Percentiles rank a stretch among this genome's conserved stretches.
These are phyloP conservation scores for Melieria crassipennis DNA, from an alignment of 2,888 invertebrate genomes.

Conservation along the genomic window DNA sequence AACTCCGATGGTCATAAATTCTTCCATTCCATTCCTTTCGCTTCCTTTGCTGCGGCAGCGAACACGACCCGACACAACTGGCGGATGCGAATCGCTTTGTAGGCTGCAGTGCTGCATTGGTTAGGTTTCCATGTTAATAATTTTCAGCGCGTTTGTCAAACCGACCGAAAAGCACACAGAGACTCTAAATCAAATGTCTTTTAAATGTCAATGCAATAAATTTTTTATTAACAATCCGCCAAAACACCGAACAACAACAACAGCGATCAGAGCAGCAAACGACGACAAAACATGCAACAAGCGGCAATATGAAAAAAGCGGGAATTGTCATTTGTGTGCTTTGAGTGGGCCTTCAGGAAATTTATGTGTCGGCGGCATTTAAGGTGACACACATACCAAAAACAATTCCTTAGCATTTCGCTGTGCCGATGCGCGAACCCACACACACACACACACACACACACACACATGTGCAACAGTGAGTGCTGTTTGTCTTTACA, in stretches of 20 bases:
- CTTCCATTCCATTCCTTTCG: too few relatives aligned
- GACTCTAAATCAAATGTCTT: constrained; percentile 32
- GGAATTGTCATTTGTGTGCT: not conserved
- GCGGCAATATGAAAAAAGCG: not conserved
- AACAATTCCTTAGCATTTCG: constrained; percentile 10
- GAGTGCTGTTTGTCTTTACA: not conserved
- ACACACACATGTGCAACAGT: not conserved
- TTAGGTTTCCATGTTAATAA: too few relatives aligned
- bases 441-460: not conserved
- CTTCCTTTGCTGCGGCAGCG: too few relatives aligned
- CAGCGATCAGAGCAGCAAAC: not conserved
- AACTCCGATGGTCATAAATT: too few relatives aligned
- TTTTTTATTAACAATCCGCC: constrained; percentile 22
- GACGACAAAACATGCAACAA: constrained; percentile 3
- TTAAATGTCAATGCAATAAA: constrained; percentile 35
- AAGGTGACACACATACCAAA: not conserved
- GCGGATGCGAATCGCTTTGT: too few relatives aligned
- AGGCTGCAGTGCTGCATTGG: too few relatives aligned
- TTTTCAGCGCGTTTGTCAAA: constrained; percentile 12
- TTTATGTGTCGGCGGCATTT: constrained; percentile 21
- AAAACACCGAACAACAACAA: constrained; percentile 3
- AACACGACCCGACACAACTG: too few relatives aligned
- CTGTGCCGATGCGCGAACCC: not conserved
- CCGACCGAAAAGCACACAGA: constrained; percentile 3
- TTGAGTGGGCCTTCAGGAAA: constrained; percentile 9